Evolutionary conservation across 2,888 invertebrate genomes (phyloP), one percentile per base, ranked within the genome.

Genomic region (Eilema sororculum): DNA sequence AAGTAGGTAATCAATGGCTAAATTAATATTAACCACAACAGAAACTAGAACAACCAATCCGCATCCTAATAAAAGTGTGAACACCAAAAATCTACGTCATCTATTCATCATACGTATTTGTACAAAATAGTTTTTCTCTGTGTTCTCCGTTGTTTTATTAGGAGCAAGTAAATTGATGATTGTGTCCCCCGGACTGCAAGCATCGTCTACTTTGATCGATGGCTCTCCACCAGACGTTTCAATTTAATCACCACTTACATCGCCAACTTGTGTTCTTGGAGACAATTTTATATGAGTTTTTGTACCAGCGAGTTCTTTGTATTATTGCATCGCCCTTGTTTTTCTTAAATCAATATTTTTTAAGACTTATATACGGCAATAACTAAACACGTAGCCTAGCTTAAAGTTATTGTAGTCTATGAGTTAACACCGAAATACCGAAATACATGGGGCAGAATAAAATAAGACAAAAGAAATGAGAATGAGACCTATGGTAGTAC

Each of bases 91-190:
- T 84, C 79, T 58, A 59, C 65, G 81, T 70, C 69, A 12, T 69
- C 85, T 82, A 89, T 90, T 86, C 84, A 85, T 88, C 86, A 86
- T 83, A 74, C 78, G 78, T 87, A 85, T 87, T 87, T 86, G 83
- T 86, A 85, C 86, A 85, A 84, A 89, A 87, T 86, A 84, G 87
- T 89, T 86, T 88, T 89, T 88, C 85, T 86, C 79, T 80, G 81
- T 83, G 74, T 79, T 84, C 82, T 82, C 83, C 82, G 84, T 82
- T 83, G 86, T 87, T 87, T 86, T 86, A 86, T 86, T 87, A 86
- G 82, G 82, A 81, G 79, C 81, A 84, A 82, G 78, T 78, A 85
- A 89, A 90, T 89, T 89, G 89, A 90, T 90, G 88, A 81, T 81
- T 75, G 80, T 81, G 78, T 80, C 84, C 84, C 78, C 78, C 78